Conservation (phyloP, 2,888 invertebrate species). For the Pseudococcus longispinus region DNA sequence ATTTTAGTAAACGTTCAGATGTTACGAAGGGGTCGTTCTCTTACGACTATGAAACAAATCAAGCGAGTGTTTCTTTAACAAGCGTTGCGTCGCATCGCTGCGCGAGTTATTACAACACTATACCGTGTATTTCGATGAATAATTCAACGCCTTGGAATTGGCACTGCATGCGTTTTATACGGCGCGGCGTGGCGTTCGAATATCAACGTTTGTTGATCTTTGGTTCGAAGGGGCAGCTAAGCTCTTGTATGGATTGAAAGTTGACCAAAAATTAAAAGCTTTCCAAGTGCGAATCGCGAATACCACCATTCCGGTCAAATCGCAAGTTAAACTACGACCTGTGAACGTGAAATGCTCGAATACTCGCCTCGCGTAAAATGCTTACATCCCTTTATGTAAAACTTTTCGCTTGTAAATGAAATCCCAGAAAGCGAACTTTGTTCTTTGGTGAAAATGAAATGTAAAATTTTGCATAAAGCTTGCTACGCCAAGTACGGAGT, state of each 20-base stretch:
- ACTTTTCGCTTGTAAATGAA: conserved; percentile 27
- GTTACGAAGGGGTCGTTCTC: background rate
- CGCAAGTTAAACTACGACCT: background rate
- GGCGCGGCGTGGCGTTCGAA: background rate
- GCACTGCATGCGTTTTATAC: background rate
- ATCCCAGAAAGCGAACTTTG: conserved; percentile 9
- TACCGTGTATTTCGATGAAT: conserved; percentile 5
- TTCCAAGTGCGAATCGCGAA: background rate
- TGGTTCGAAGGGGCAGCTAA: background rate
- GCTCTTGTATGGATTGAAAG: background rate
- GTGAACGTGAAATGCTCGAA: background rate
- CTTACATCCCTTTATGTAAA: conserved; percentile 3
- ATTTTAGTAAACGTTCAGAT: background rate
- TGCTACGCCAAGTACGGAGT: too few species aligned
- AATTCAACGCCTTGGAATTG: conserved; percentile 23
- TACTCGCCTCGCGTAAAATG: background rate
- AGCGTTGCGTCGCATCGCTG: background rate
- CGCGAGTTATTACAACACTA: conserved; percentile 2
- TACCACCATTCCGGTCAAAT: background rate
- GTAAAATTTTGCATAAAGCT: conserved; percentile 3
- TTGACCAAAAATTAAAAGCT: conserved; percentile 26
- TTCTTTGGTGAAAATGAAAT: conserved; percentile 10
- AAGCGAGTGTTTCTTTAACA: conserved; percentile 28
- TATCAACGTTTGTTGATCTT: conserved; percentile 7
- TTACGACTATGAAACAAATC: background rate